Percentiles rank a stretch among this genome's conserved stretches.
Evolutionary conservation across 2,888 invertebrate genomes (phyloP).

Genomic region (Osmoderma eremita): DNA sequence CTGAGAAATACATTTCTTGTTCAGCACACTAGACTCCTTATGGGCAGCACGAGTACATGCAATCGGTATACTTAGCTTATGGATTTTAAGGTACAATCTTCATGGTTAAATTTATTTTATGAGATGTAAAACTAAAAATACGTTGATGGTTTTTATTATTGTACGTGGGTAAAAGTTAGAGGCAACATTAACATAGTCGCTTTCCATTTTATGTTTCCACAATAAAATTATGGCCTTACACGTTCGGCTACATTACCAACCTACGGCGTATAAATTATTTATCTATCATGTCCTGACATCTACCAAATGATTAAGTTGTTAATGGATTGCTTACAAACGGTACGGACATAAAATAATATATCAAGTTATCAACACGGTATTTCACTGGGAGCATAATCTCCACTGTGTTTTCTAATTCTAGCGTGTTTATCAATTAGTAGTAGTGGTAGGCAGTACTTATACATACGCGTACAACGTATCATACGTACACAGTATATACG

Average conservation of each 20-base stretch:
- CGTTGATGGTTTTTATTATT: not conserved
- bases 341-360: constrained; percentile 37
- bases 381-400: constrained; percentile 33
- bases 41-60: too few species aligned
- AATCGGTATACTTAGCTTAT: constrained; percentile 3
- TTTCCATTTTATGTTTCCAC: constrained; percentile 12
- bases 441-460: not conserved
- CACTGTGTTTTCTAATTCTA: constrained; percentile 31
- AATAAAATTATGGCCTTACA: constrained; percentile 30
- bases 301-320: constrained; percentile 36
- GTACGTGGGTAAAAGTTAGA: not conserved
- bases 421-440: constrained; percentile 35
- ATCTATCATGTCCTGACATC: constrained; percentile 28
- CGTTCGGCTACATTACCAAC: constrained; percentile 9
- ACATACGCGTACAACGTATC: too few species aligned
- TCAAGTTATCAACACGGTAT: constrained; percentile 35
- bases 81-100: not conserved
- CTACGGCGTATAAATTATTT: constrained; percentile 25
- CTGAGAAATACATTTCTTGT: too few species aligned
- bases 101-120: not conserved
- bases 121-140: not conserved
- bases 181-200: not conserved
- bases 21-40: too few species aligned
- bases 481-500: constrained; percentile 3
- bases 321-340: constrained; percentile 36